Evolutionary conservation across 2,113 vertebrate genomes (phyloP).

Genomic region (Delphinus delphis): DNA sequence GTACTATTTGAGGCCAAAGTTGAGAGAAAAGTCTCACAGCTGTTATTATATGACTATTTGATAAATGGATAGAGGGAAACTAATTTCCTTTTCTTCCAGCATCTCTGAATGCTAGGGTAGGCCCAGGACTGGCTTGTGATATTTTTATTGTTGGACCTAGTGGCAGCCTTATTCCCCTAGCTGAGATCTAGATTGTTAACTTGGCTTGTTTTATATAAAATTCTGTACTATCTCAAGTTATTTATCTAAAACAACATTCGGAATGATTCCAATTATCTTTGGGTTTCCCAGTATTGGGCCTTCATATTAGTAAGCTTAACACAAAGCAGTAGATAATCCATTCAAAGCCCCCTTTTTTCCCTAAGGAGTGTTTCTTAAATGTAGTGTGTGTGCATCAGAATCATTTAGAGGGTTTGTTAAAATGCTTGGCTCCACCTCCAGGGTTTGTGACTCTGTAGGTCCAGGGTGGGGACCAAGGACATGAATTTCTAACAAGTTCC

Average conservation of each 20-base stretch:
- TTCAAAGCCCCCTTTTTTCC: neutral
- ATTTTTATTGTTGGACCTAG: neutral
- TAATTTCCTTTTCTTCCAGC: neutral
- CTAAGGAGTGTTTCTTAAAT: neutral
- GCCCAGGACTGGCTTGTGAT: neutral
- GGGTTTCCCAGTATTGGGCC: neutral
- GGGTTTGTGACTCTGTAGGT: neutral
- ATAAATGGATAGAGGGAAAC: neutral
- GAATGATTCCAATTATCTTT: neutral
- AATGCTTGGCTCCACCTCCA: neutral
- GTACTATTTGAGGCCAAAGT: neutral
- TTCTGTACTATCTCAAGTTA: neutral
- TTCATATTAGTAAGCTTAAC: neutral
- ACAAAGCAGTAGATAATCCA: neutral
- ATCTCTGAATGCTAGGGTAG: neutral
- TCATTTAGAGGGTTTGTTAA: neutral
- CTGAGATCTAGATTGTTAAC: neutral
- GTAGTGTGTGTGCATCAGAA: neutral
- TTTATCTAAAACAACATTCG: slow-evolving; percentile 17
- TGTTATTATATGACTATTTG: neutral
- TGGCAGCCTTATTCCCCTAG: neutral
- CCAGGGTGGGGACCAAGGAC: neutral
- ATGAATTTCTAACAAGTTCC: neutral
- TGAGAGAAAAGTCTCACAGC: neutral
- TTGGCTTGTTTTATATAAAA: neutral